Base-by-base conservation (phyloP, 1,140 invertebrate genomes). In the Ylistrum balloti region DNA sequence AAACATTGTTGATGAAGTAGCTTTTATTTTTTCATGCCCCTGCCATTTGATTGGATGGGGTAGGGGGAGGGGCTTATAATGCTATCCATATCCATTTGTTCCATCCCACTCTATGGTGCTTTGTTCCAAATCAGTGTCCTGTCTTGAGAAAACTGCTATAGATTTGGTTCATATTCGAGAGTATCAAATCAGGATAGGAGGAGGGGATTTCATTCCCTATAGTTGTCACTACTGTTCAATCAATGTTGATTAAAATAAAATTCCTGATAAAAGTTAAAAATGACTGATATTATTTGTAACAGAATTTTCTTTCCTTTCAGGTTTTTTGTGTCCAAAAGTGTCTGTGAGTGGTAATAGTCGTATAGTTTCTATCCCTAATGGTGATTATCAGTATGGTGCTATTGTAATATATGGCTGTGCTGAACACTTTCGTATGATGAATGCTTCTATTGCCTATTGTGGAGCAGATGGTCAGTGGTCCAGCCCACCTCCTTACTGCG, bases 291-390 rank as follows among this genome's bases (percentile, higher is more conserved):
- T 74, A 45, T 74, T 5, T 1, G 28, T 28, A 28, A 74, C 28
- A 74, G 22, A 74, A 74, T 48, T 88, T 28, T 88, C 48, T 41
- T 88, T 87, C 86, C 33, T 90, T 92, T 17, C 90, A 95, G 95
- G 88, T 45, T 91, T 94, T 9, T 86, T 48, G 85, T 95, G 95
- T 89, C 94, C 93, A 17, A 95, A 95, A 86, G 87, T 95, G 48
- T 56, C 90, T 56, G 91, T 88, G 91, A 90, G 13, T 88, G 88
- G 88, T 92, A 90, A 34, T 85, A 85, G 33, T 88, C 85, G 74
- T 86, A 88, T 11, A 86, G 88, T 20, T 87, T 33, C 74, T 45
- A 86, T 86, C 34, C 38, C 86, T 28, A 35, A 28, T 33, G 89
- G 33, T 35, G 86, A 90, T 91, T 91, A 90, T 89, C 86, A 33